A percentile compares a stretch with the other conserved stretches of the same genome.
phyloP scores from a whole-genome alignment of 2,888 invertebrate genomes.

The Leucophenga maculata region DNA sequence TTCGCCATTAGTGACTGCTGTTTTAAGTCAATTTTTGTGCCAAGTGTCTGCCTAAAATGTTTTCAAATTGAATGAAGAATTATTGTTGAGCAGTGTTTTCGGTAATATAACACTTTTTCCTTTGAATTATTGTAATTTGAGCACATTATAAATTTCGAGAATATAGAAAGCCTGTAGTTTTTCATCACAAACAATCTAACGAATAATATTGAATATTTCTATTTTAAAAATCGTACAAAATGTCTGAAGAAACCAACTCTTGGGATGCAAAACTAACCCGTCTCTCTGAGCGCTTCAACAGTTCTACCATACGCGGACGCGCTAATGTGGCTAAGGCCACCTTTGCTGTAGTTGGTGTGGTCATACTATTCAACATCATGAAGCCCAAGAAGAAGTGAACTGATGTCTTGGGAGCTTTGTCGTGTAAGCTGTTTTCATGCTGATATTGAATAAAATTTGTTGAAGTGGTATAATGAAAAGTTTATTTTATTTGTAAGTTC shows the following conservation, averaged over 20 bases:
- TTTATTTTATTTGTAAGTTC: not conserved
- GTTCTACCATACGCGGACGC: not conserved
- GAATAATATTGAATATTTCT: not conserved
- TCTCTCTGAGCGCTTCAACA: constrained; percentile 12
- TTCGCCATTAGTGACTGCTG: constrained; percentile 55
- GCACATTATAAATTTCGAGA: not conserved
- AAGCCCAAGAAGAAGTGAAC: constrained; percentile 3
- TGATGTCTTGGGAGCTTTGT: too few relatives aligned
- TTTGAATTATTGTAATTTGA: not conserved
- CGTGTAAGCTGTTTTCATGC: not conserved
- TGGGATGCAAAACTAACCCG: not conserved
- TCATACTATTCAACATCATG: not conserved
- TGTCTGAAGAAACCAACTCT: not conserved
- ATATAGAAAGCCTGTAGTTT: not conserved
- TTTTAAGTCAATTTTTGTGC: constrained; percentile 24
- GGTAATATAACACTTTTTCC: too few relatives aligned
- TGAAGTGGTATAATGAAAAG: not conserved
- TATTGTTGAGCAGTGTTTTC: constrained; percentile 39
- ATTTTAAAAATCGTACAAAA: not conserved
- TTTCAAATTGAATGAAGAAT: constrained; percentile 50
- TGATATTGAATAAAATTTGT: not conserved
- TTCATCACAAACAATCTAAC: not conserved
- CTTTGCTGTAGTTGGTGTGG: not conserved
- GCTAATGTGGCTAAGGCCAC: constrained; percentile 18
- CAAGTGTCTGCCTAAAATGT: constrained; percentile 40